phyloP scores from a whole-genome alignment of 1,140 invertebrate genomes.

The Antheraea pernyi region DNA sequence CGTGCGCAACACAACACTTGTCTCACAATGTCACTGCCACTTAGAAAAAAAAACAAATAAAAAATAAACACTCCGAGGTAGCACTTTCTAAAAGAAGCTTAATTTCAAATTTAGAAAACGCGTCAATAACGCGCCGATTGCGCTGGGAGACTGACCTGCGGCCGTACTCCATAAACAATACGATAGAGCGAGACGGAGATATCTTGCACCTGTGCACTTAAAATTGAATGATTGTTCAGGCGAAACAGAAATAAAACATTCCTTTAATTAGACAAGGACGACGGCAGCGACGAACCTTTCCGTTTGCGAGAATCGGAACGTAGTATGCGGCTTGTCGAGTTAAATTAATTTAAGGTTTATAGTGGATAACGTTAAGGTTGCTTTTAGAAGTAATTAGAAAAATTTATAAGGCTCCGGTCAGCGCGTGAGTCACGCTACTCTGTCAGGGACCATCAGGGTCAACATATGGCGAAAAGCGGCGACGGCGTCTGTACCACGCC shows the following conservation, averaged over 20 bases:
- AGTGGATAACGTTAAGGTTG: not conserved
- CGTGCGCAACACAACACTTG: slow-evolving; percentile 5
- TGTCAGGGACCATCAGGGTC: slow-evolving; percentile 66
- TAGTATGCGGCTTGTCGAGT: not conserved
- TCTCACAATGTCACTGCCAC: slow-evolving; percentile 27
- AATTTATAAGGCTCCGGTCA: slow-evolving; percentile 17
- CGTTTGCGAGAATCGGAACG: not conserved
- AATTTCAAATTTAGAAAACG: slow-evolving; percentile 24
- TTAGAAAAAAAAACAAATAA: slow-evolving; percentile 28
- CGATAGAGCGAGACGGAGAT: slow-evolving; percentile 49
- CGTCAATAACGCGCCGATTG: slow-evolving; percentile 30
- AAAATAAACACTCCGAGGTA: slow-evolving; percentile 26
- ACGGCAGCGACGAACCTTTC: slow-evolving; percentile 14
- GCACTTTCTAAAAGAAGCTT: slow-evolving; percentile 37
- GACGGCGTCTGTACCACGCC: slow-evolving; percentile 29
- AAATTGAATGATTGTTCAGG: slow-evolving; percentile 61
- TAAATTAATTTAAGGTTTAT: slow-evolving; percentile 8
- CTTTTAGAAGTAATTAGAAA: slow-evolving; percentile 9
- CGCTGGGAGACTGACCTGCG: slow-evolving; percentile 45
- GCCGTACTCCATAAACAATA: slow-evolving; percentile 44
- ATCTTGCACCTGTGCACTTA: slow-evolving; percentile 66
- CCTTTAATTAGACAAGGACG: slow-evolving; percentile 53
- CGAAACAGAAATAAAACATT: slow-evolving; percentile 61
- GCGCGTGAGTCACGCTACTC: slow-evolving; percentile 14
- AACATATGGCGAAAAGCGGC: slow-evolving; percentile 66